These are phyloP conservation scores for Drosophila kanekoi DNA, from an alignment of 2,888 invertebrate genomes.

Conservation along the genomic window DNA sequence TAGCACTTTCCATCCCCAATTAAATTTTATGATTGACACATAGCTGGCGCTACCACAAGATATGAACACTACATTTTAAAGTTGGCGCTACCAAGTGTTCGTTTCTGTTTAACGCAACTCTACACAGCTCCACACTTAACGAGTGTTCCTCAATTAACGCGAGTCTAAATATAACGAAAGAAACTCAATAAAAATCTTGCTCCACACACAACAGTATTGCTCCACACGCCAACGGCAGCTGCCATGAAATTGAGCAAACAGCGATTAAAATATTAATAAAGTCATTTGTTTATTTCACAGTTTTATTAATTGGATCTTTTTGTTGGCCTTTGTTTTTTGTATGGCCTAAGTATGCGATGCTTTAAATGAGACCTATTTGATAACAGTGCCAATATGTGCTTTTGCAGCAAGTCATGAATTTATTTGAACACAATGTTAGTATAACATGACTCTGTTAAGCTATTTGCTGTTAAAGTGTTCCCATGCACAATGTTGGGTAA, in stretches of 20 bases:
- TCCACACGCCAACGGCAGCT: not conserved
- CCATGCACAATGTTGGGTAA: conserved; percentile 26
- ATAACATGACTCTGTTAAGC: conserved; percentile 27
- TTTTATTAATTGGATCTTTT: too few species aligned
- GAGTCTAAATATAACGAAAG: not conserved
- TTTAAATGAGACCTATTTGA: fast-evolving
- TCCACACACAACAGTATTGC: conserved; percentile 9
- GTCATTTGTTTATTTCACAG: too few species aligned
- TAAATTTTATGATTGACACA: not conserved
- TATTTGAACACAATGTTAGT: conserved; percentile 17
- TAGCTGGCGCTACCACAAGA: conserved; percentile 4
- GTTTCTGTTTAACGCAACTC: not conserved
- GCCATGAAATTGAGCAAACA: too few species aligned
- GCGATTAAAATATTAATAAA: too few species aligned
- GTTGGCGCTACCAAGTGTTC: conserved; percentile 18
- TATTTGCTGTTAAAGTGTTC: conserved; percentile 20
- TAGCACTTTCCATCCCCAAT: too few species aligned
- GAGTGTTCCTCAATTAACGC: not conserved
- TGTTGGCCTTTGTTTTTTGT: too few species aligned
- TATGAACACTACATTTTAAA: not conserved
- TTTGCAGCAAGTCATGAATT: not conserved
- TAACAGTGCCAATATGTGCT: conserved; percentile 42
- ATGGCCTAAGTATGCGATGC: fast-evolving
- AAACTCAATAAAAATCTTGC: not conserved
- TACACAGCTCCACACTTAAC: not conserved